Evolutionary conservation across 1,140 invertebrate species (phyloP), one percentile per base, ranked within the genome.

Genomic region (Zaprionus ghesquierei): DNA sequence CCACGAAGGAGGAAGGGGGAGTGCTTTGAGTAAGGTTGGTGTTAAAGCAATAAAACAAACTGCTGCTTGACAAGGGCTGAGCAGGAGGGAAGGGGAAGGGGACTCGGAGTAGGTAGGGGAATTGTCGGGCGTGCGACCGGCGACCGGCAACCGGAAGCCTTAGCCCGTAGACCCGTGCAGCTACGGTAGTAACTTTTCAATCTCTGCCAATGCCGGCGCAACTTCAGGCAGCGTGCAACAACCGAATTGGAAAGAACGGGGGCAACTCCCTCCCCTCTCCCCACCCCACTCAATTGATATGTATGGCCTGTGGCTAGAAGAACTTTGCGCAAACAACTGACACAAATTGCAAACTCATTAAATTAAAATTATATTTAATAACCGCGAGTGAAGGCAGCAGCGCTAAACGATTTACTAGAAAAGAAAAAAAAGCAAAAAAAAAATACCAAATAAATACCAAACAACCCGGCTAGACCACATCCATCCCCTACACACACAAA

Each of bases 291-390:
- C 75, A 66, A 86, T 86, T 82, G 84, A 87, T 86, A 86, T 86
- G 84, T 89, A 86, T 77, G 76, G 82, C 66, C 69, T 29, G 54
- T 63, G 63, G 68, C 62, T 35, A 41, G 38, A 20, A 27, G 41
- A 86, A 85, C 68, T 87, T 82, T 78, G 69, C 56, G 60, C 81
- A 79, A 84, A 86, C 75, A 85, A 85, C 84, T 84, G 84, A 84
- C 77, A 89, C 79, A 89, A 89, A 89, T 89, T 84, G 84, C 84
- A 84, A 89, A 89, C 84, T 89, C 84, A 89, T 89, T 89, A 89
- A 89, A 84, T 89, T 89, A 89, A 89, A 89, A 89, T 89, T 89
- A 84, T 80, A 89, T 89, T 89, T 89, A 84, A 89, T 89, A 89
- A 89, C 69, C 75, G 82, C 79, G 76, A 89, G 72, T 79, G 82